Percentiles rank a stretch among this genome's conserved stretches.
These are phyloP conservation scores for Lichenostomus cassidix DNA, from an alignment of 2,113 vertebrate species.

Conservation along the genomic window DNA sequence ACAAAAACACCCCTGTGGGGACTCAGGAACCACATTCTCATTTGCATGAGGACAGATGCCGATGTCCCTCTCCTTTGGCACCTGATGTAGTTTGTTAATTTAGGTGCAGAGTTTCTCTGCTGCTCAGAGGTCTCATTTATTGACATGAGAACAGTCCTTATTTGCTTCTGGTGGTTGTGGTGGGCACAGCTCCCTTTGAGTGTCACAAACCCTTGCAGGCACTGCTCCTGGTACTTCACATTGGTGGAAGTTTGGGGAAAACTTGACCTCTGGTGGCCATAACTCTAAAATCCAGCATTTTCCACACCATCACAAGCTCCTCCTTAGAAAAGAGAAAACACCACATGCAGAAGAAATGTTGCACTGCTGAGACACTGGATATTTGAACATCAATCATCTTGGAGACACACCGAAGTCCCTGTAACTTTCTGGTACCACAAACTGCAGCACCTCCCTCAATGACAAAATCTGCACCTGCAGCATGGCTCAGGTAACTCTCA, in stretches of 20 bases:
- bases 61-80: background rate
- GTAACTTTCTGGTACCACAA: background rate
- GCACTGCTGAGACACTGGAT: background rate
- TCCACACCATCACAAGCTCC: background rate
- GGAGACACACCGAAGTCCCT: background rate
- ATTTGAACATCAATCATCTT: background rate
- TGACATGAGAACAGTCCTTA: background rate
- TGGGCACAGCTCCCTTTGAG: background rate
- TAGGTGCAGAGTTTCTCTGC: background rate
- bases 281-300: background rate
- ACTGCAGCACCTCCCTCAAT: rapidly evolving
- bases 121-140: background rate
- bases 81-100: background rate
- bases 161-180: background rate
- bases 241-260: rapidly evolving
- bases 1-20: background rate
- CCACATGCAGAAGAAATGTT: background rate
- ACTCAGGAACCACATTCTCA: background rate
- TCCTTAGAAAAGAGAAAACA: background rate
- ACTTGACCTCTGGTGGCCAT: background rate
- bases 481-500: background rate
- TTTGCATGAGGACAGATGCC: background rate
- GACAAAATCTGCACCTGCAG: background rate
- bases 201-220: background rate
- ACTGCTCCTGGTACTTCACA: background rate